Evolutionary conservation across 2,113 vertebrate species (phyloP).

Genomic region (Phasianus colchicus): DNA sequence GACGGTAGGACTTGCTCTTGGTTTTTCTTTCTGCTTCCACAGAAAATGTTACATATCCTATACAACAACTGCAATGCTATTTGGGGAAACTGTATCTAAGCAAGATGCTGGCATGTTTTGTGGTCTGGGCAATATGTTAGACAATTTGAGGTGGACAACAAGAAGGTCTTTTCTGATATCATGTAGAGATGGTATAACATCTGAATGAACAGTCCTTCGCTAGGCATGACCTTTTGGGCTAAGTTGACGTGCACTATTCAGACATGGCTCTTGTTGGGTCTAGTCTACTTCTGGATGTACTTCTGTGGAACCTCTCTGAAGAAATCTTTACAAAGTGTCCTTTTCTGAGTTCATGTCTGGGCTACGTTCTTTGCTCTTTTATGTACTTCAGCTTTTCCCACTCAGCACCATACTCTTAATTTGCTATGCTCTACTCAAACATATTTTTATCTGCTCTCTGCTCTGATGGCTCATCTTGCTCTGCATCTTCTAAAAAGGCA

Average conservation of each 20-base stretch:
- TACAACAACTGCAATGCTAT: accelerated
- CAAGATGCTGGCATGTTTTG: neutral
- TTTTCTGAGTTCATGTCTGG: neutral
- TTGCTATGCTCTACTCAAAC: neutral
- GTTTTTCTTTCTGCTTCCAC: constrained; percentile 33
- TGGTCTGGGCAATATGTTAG: neutral
- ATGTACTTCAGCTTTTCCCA: accelerated
- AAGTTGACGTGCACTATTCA: accelerated
- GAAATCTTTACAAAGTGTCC: neutral
- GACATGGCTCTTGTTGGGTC: neutral
- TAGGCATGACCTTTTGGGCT: neutral
- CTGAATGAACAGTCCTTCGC: neutral
- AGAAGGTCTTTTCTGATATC: neutral
- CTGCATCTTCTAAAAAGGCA: neutral
- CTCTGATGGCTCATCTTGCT: neutral
- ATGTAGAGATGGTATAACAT: neutral
- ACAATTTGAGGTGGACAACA: neutral
- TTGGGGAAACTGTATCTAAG: neutral
- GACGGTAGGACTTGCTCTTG: neutral
- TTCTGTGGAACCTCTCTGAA: neutral
- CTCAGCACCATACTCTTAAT: neutral
- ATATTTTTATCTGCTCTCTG: neutral
- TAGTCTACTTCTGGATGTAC: neutral
- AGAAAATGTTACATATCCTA: neutral
- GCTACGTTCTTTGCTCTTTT: neutral